Percentiles rank a stretch among this genome's conserved stretches.
Conservation (phyloP, 2,113 vertebrate species). For the Pedionomus torquatus region DNA sequence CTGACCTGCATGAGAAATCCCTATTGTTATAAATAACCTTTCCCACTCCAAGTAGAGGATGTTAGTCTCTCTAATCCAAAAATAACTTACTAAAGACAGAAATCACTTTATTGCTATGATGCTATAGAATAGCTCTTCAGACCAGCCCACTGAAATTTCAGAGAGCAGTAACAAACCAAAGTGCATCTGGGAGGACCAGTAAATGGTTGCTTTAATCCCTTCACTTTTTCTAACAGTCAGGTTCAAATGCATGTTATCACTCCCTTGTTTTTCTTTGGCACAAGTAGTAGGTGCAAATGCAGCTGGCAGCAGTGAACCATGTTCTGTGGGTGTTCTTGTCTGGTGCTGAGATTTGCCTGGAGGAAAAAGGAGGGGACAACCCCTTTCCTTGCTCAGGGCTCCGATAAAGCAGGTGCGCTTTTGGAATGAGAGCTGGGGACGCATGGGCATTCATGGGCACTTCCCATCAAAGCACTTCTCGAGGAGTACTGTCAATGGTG, state of each 20-base stretch:
- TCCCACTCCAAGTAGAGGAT: neutral
- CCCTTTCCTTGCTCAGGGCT: neutral
- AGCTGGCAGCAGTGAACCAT: fast-evolving
- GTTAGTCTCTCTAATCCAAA: neutral
- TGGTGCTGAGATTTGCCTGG: neutral
- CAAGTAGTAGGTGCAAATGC: neutral
- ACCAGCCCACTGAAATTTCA: neutral
- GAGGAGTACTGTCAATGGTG: neutral
- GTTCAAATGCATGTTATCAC: neutral
- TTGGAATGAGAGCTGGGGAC: neutral
- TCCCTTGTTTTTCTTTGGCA: neutral
- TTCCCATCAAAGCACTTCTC: neutral
- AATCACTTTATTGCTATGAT: neutral
- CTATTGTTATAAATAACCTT: neutral
- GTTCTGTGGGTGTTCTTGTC: neutral
- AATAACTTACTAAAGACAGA: neutral
- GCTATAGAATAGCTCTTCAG: neutral
- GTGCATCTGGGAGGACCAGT: neutral
- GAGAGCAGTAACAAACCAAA: neutral
- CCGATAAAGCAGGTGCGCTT: neutral
- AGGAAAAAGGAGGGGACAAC: neutral
- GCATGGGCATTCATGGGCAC: fast-evolving
- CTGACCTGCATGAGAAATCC: neutral
- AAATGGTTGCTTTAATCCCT: neutral
- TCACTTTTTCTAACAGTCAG: neutral